Evolutionary conservation across 2,113 vertebrate species (phyloP).

Genomic region (Platichthys flesus): DNA sequence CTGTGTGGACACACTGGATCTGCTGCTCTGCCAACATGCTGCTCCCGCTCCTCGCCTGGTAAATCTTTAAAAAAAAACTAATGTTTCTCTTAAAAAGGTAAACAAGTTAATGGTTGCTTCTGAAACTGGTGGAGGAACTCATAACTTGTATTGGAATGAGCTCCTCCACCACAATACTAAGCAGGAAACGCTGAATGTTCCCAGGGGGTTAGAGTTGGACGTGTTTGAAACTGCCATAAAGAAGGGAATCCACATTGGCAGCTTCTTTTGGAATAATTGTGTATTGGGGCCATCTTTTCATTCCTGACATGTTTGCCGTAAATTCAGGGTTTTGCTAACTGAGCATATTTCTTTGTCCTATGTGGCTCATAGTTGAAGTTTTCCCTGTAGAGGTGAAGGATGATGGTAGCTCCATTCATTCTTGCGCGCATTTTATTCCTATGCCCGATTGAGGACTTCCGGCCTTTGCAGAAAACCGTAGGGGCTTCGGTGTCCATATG

Average conservation of each 20-base stretch:
- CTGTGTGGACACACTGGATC: neutral
- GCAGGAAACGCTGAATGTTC: neutral
- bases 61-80: neutral
- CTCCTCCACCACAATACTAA: neutral
- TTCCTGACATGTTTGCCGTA: no score
- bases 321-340: no score
- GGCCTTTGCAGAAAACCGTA: no score
- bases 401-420: no score
- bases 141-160: neutral
- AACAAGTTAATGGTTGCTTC: neutral
- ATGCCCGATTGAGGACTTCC: no score
- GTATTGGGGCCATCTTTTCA: neutral
- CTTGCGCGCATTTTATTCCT: no score
- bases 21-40: no score
- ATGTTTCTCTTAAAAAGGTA: neutral
- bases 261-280: neutral
- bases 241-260: neutral
- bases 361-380: no score
- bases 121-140: neutral
- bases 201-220: neutral
- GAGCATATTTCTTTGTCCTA: no score
- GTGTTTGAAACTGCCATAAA: neutral
- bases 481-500: no score
- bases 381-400: no score
- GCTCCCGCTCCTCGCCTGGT: no score